Conservation (phyloP, 2,888 invertebrate genomes). For the Plagiodera versicolora region DNA sequence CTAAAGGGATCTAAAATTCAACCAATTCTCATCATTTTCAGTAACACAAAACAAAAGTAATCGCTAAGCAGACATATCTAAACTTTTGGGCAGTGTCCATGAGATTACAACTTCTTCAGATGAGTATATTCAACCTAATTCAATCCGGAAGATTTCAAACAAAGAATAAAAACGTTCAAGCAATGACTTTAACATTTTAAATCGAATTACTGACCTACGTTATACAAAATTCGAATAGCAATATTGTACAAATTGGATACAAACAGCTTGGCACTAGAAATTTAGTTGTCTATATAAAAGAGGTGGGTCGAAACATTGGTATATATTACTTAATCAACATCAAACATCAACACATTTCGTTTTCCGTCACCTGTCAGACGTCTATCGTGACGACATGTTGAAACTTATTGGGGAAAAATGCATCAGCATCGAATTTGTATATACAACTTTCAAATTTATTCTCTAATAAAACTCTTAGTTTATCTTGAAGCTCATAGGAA, state of each 20-base stretch:
- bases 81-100: not conserved
- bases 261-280: constrained; percentile 13
- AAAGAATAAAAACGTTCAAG: not conserved
- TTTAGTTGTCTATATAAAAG: not conserved
- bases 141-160: not conserved
- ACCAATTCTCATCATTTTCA: too few species aligned
- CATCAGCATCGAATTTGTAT: not conserved
- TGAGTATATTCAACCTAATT: too few species aligned
- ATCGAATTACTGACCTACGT: not conserved
- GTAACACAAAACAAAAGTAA: too few species aligned
- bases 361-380: too few species aligned
- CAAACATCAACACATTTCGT: not conserved
- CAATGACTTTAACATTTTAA: too few species aligned
- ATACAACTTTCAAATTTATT: not conserved
- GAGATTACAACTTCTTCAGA: too few species aligned
- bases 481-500: constrained; percentile 24
- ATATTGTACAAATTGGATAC: constrained; percentile 11
- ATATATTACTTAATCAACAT: not conserved
- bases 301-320: not conserved
- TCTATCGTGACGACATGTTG: not conserved
- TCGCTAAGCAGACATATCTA: not conserved
- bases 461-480: constrained; percentile 2
- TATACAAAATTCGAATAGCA: constrained; percentile 11
- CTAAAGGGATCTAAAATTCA: too few species aligned
- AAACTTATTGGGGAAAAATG: not conserved